A percentile compares a stretch with the other conserved stretches of the same genome.
phyloP scores from a whole-genome alignment of 2,888 invertebrate species.

The Lepidochitona cinerea region DNA sequence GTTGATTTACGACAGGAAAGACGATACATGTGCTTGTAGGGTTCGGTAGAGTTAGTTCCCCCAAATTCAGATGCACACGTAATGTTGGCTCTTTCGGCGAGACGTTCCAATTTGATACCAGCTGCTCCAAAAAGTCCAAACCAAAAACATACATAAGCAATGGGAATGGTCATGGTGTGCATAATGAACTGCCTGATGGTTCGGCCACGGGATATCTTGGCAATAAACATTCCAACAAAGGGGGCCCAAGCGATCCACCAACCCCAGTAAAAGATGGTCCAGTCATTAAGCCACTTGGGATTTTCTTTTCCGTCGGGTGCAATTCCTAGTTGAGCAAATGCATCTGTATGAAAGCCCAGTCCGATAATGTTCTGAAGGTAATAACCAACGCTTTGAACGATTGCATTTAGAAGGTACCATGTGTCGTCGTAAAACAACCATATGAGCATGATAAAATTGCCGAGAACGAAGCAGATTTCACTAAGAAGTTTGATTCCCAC shows the following conservation, averaged over 20 bases:
- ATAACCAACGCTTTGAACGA: slow-evolving; percentile 21
- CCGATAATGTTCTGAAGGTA: slow-evolving; percentile 17
- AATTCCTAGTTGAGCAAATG: neutral
- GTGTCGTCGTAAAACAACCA: slow-evolving; percentile 21
- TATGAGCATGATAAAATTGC: slow-evolving; percentile 22
- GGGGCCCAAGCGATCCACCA: slow-evolving; percentile 34
- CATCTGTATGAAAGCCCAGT: neutral
- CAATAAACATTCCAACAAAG: slow-evolving; percentile 31
- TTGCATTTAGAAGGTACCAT: slow-evolving; percentile 22
- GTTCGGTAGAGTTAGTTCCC: neutral
- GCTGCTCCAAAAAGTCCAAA: neutral
- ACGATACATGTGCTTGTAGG: neutral
- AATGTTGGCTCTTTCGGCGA: neutral
- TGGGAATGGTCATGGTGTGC: neutral
- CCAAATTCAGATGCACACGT: neutral
- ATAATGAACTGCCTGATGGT: slow-evolving; percentile 15
- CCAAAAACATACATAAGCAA: neutral
- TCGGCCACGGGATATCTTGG: slow-evolving; percentile 25
- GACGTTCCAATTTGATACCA: neutral
- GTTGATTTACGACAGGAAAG: neutral
- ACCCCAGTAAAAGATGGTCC: slow-evolving; percentile 32
- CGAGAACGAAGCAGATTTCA: slow-evolving; percentile 23
- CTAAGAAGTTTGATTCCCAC: slow-evolving; percentile 19
- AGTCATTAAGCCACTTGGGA: slow-evolving; percentile 18
- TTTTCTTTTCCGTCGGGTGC: slow-evolving; percentile 10